Evolutionary conservation across 2,113 vertebrate species (phyloP).

Genomic region (Dendropsophus ebraccatus): DNA sequence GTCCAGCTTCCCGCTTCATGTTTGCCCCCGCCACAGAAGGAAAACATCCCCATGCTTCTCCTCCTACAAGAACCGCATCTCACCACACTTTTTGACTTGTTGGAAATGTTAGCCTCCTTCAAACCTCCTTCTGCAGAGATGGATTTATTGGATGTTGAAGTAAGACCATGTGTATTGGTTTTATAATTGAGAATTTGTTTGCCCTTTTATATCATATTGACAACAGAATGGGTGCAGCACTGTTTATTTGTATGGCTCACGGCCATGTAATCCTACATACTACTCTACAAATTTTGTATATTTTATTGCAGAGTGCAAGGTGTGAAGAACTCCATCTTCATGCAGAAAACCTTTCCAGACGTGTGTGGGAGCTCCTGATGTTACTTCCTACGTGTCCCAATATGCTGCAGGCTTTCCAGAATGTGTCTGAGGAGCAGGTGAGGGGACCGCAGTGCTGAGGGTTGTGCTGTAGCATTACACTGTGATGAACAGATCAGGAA

Average conservation of each 20-base stretch:
- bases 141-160: conserved; percentile 85
- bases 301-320: conserved; percentile 79
- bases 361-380: conserved; percentile 98
- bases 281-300: neutral
- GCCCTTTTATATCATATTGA: too few relatives aligned
- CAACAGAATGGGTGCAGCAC: too few relatives aligned
- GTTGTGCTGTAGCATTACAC: too few relatives aligned
- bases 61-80: conserved; percentile 97
- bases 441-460: conserved; percentile 42
- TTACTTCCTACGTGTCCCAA: conserved; percentile 97
- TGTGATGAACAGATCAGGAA: neutral
- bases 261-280: too few relatives aligned
- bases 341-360: conserved; percentile 94
- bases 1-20: conserved; percentile 97
- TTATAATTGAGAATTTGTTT: neutral
- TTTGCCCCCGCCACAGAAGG: conserved; percentile 94
- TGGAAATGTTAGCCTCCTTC: conserved; percentile 98
- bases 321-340: conserved; percentile 98
- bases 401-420: conserved; percentile 98
- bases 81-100: conserved; percentile 94
- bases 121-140: conserved; percentile 88
- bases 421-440: conserved; percentile 94
- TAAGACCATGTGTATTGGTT: conserved; percentile 62
- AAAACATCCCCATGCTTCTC: conserved; percentile 98
- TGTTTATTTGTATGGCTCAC: too few relatives aligned